Base-by-base conservation (phyloP, 35 echinoderm and acorn worm species). In the Nesometra sesokonis region DNA sequence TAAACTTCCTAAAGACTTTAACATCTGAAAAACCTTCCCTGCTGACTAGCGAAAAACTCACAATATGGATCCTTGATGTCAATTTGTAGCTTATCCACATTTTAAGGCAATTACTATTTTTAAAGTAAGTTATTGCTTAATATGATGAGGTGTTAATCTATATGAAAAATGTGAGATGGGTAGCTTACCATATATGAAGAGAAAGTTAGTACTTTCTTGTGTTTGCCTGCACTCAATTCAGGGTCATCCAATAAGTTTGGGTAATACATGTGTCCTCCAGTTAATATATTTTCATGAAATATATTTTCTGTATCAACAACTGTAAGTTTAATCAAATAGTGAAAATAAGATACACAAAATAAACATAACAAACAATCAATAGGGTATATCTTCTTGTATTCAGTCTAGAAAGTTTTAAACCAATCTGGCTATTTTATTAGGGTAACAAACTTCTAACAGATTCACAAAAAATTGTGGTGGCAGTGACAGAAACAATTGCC, bases 201-300 rank as follows among this genome's bases (percentile, higher is more conserved):
- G 38, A 99, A 94, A 23, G 93, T 87, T 27, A 99, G 77, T 30
- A 99, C 84, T 79, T 93, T 99, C 30, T 94, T 90, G 43, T 99
- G 96, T 82, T 99, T 99, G 32, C 96, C 96, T 15, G 93, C 78
- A 86, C 90, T 94, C 31, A 99, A 46, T 78, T 94, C 96, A 21
- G 96, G 92, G 33, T 99, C 93, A 89, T 99, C 96, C 82, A 99
- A 57, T 36, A 90, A 82, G 39, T 82, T 91, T 19, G 96, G 96
- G 77, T 99, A 92, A 89, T 99, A 99, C 11, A 85, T 46, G 29
- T 76, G 82, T 29, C 86, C 31, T 39, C 34, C 86, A 82, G 77
- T 13, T 30, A 86, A 67, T 29, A 77, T 21, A 21, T 78, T 88
- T 37, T 92, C 80, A 33, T 83, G 0, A 0, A 84, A 32, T 46